Evolutionary conservation across 2,797 vertebrate genomes (phyloP).

Genomic region (Aulostomus chinensis): DNA sequence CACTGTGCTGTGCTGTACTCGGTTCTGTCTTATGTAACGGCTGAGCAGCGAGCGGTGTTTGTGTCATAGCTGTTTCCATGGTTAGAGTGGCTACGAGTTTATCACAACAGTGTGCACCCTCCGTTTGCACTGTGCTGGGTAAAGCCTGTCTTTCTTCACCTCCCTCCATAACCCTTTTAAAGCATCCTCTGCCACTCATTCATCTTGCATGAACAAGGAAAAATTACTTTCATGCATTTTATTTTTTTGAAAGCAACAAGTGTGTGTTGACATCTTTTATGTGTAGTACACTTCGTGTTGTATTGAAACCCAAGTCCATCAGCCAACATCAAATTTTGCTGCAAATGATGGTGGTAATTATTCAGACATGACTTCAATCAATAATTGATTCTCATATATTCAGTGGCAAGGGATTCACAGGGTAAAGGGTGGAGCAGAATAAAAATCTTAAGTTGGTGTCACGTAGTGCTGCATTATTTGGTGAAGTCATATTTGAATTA

Average conservation of each 20-base stretch:
- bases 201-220: conserved; percentile 8
- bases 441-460: no score
- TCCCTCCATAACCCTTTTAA: not conserved
- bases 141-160: conserved; percentile 13
- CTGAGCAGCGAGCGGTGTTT: conserved; percentile 53
- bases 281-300: conserved; percentile 9
- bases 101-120: conserved; percentile 55
- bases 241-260: conserved; percentile 5
- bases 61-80: conserved; percentile 72
- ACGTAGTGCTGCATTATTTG: no score
- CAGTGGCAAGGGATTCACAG: conserved; percentile 34
- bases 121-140: conserved; percentile 30
- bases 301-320: conserved; percentile 47
- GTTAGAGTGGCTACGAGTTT: conserved; percentile 54
- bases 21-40: conserved; percentile 68
- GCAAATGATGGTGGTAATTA: conserved; percentile 56
- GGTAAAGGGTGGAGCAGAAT: conserved; percentile 10
- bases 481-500: no score
- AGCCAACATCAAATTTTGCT: conserved; percentile 36
- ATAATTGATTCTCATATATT: conserved; percentile 66
- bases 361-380: conserved; percentile 62
- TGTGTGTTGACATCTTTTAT: conserved; percentile 18
- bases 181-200: not conserved
- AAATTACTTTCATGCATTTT: not conserved
- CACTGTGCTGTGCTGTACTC: conserved; percentile 55